phyloP scores from a whole-genome alignment of 1,140 invertebrate genomes.

The Charaxes varanes region DNA sequence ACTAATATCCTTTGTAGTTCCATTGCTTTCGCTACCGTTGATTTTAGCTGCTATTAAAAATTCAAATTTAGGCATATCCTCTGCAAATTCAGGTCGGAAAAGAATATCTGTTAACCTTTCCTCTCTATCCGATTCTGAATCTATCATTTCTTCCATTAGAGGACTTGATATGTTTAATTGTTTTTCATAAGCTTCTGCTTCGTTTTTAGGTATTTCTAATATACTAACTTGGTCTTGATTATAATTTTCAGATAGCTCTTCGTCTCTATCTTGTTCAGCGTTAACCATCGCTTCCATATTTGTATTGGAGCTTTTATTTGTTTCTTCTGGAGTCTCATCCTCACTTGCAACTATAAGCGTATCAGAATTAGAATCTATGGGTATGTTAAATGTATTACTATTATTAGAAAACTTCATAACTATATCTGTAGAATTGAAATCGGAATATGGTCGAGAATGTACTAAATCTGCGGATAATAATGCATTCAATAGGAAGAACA shows the following conservation, averaged over 20 bases:
- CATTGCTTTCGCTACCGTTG: constrained; percentile 40
- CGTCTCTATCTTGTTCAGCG: constrained; percentile 56
- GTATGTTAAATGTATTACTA: constrained; percentile 48
- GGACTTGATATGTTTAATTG: constrained; percentile 63
- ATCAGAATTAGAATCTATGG: constrained; percentile 57
- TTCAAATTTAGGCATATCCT: constrained; percentile 45
- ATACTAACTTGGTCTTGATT: constrained; percentile 41
- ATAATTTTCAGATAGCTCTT: constrained; percentile 42
- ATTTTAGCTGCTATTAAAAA: constrained; percentile 53
- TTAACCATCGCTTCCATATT: constrained; percentile 52
- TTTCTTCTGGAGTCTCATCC: constrained; percentile 45
- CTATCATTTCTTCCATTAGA: constrained; percentile 56
- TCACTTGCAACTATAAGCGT: constrained; percentile 55
- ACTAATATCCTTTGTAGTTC: constrained; percentile 24
- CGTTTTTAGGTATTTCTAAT: constrained; percentile 39
- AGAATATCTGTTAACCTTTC: constrained; percentile 59
- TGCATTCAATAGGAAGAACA: constrained; percentile 57
- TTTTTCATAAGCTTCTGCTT: constrained; percentile 44
- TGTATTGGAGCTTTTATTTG: constrained; percentile 44
- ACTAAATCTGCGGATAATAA: constrained; percentile 52
- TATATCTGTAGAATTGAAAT: constrained; percentile 41
- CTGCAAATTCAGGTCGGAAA: constrained; percentile 45
- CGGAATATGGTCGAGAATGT: constrained; percentile 44
- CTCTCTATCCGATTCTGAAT: constrained; percentile 60
- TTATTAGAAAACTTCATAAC: constrained; percentile 39